Evolutionary conservation across 2,888 invertebrate species (phyloP).

Genomic region (Diarsia mendica): DNA sequence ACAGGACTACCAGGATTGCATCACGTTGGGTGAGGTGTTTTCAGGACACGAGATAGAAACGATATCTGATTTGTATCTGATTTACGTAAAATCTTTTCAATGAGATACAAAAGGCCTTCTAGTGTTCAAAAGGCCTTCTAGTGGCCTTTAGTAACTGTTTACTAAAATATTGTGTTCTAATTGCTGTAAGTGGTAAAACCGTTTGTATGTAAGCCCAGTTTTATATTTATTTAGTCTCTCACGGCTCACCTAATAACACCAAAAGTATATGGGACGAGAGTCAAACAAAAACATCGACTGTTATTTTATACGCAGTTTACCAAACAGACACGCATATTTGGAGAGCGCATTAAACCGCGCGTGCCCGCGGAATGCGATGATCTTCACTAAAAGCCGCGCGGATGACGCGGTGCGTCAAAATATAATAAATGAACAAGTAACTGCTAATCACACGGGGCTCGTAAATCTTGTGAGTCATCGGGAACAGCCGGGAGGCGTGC

Average conservation of each 20-base stretch:
- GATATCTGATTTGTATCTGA: not conserved
- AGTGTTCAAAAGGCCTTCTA: not conserved
- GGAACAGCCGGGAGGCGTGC: slow-evolving; percentile 28
- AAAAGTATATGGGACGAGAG: not conserved
- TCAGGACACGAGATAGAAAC: not conserved
- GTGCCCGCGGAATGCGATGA: slow-evolving; percentile 29
- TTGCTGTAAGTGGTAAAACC: slow-evolving; percentile 2
- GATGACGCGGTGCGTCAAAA: slow-evolving; percentile 56
- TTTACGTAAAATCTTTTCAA: not conserved
- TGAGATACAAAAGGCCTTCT: not conserved
- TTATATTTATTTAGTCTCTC: not conserved
- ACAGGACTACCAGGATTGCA: slow-evolving; percentile 18
- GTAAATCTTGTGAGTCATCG: slow-evolving; percentile 59
- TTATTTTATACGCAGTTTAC: slow-evolving; percentile 23
- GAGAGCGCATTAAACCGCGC: slow-evolving; percentile 31
- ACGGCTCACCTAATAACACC: not conserved
- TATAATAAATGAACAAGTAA: slow-evolving; percentile 42
- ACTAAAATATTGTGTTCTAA: not conserved
- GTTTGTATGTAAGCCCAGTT: too few species aligned
- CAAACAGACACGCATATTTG: slow-evolving; percentile 37
- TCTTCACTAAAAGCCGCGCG: slow-evolving; percentile 15
- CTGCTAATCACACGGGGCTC: slow-evolving; percentile 45
- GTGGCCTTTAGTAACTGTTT: not conserved
- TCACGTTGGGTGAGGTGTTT: slow-evolving; percentile 9
- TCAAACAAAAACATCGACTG: slow-evolving; percentile 16